Base-by-base conservation (phyloP, 2,888 invertebrate species). In the Spicauda simplicius region DNA sequence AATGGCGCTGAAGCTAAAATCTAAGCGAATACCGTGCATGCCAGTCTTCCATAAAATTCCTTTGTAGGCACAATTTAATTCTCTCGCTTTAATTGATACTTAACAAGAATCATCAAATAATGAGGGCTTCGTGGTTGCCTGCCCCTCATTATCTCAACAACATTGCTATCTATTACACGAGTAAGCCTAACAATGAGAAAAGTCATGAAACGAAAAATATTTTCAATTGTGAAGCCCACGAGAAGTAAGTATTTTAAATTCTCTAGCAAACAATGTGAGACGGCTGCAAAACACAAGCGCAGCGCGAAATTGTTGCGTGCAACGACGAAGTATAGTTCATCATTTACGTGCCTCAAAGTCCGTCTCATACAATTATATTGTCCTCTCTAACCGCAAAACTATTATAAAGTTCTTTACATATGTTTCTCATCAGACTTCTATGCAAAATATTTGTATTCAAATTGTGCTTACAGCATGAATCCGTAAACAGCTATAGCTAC, bases 131-230 rank as follows among this genome's bases (percentile, higher is more conserved):
- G 69, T 73, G 66, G 69, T 66, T 69, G 60, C 56, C 62, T 50
- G 65, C 56, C 71, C 68, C 68, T 72, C 71, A 69, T 72, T 73
- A 72, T 72, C 57, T 59, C 64, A 55, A 69, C 68, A 66, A 71
- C 69, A 70, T 70, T 54, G 73, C 71, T 69, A 71, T 72, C 71
- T 68, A 73, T 73, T 73, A 73, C 71, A 70, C 55, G 69, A 58
- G 58, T 41, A 66, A 63, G 53, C 64, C 65, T 72, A 74, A 76
- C 71, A 73, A 76, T 74, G 75, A 73, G 74, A 76, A 73, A 74
- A 73, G 60, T 73, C 71, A 71, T 70, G 68, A 69, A 72, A 69
- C 66, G 65, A 69, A 71, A 70, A 73, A 70, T 73, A 70, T 71
- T 72, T 74, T 71, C 69, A 70, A 72, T 71, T 71, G 68, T 71